These are phyloP conservation scores for Pseudococcus viburni DNA, from an alignment of 2,888 invertebrate genomes.

Conservation along the genomic window DNA sequence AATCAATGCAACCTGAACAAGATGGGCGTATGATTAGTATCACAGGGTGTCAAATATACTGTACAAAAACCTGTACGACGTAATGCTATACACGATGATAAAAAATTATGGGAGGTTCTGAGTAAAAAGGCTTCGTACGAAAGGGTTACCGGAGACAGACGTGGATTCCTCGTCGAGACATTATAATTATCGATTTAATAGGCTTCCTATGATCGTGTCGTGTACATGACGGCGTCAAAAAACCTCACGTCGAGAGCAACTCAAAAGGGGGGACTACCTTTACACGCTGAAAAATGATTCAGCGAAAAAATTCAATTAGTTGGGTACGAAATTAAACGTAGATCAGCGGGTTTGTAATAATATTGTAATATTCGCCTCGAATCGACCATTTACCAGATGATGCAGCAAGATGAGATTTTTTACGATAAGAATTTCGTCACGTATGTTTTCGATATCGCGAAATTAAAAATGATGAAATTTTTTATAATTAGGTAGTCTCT, in stretches of 20 bases:
- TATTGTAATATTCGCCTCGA: conserved; percentile 1
- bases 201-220: not conserved
- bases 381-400: not conserved
- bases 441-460: not conserved
- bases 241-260: not conserved
- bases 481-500: not conserved
- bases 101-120: not conserved
- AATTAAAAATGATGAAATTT: not conserved
- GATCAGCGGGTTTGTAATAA: conserved; percentile 34
- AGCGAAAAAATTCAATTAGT: conserved; percentile 37
- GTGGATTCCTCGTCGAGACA: not conserved
- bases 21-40: conserved; percentile 8
- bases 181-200: conserved; percentile 32
- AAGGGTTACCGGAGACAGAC: not conserved
- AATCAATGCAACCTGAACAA: conserved; percentile 35
- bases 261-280: not conserved
- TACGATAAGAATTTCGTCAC: not conserved
- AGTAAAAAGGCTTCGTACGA: not conserved
- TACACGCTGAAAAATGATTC: not conserved
- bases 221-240: not conserved
- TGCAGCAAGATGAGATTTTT: not conserved
- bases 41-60: conserved; percentile 21
- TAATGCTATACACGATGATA: not conserved
- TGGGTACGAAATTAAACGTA: not conserved
- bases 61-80: not conserved